phyloP scores from a whole-genome alignment of 1,140 invertebrate genomes.

The Drosophila eugracilis region DNA sequence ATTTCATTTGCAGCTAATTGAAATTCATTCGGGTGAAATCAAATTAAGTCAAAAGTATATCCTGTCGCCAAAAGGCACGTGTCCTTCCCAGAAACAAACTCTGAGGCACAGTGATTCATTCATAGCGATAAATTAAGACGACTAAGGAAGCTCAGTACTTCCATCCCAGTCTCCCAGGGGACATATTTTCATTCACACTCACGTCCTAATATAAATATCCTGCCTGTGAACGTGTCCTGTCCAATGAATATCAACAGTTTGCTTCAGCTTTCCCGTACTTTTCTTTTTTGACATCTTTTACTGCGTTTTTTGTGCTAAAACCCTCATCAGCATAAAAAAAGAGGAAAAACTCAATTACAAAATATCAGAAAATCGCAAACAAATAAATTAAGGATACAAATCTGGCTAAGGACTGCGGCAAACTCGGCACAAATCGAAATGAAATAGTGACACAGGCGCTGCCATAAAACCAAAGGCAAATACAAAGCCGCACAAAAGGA shows the following conservation, averaged over 20 bases:
- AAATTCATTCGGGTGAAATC: slow-evolving; percentile 80
- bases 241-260: slow-evolving; percentile 54
- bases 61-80: slow-evolving; percentile 63
- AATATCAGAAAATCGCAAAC: slow-evolving; percentile 78
- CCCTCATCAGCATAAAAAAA: slow-evolving; percentile 49
- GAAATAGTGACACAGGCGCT: slow-evolving; percentile 75
- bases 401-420: slow-evolving; percentile 57
- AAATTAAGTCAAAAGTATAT: slow-evolving; percentile 81
- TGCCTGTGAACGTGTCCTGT: slow-evolving; percentile 61
- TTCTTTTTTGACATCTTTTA: slow-evolving; percentile 29
- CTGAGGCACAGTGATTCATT: slow-evolving; percentile 75
- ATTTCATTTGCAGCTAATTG: slow-evolving; percentile 79
- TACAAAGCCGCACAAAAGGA: slow-evolving; percentile 66
- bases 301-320: slow-evolving; percentile 1
- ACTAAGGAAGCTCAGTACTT: slow-evolving; percentile 57
- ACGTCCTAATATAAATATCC: slow-evolving; percentile 52
- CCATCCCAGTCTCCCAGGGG: slow-evolving; percentile 34
- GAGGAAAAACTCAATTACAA: slow-evolving; percentile 76
- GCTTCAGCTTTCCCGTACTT: slow-evolving; percentile 3
- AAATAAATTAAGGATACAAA: slow-evolving; percentile 81
- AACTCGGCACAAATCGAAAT: slow-evolving; percentile 80
- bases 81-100: slow-evolving; percentile 50
- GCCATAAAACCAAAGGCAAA: slow-evolving; percentile 80
- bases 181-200: slow-evolving; percentile 56
- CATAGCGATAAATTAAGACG: slow-evolving; percentile 77